These are phyloP conservation scores for Podarcis raffonei DNA, from an alignment of 2,113 vertebrate species.

Conservation along the genomic window DNA sequence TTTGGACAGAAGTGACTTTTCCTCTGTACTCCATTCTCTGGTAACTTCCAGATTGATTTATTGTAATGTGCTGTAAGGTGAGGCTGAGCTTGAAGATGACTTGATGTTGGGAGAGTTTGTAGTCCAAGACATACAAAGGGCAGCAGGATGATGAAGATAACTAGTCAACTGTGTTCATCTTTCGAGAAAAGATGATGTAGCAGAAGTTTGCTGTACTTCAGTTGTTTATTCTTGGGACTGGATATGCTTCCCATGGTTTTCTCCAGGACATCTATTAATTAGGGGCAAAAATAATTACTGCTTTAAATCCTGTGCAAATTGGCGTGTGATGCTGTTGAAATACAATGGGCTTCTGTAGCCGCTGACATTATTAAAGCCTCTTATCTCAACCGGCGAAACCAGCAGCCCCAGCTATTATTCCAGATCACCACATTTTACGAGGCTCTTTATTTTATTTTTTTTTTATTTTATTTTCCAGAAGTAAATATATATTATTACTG, in stretches of 20 bases:
- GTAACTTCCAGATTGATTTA: no score
- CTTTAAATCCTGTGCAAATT: background rate
- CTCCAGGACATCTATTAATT: background rate
- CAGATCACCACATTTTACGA: background rate
- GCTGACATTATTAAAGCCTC: conserved; percentile 12
- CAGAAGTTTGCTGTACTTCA: background rate
- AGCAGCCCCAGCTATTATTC: background rate
- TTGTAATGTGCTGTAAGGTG: no score
- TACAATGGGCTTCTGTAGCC: background rate
- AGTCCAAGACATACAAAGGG: background rate
- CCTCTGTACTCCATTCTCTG: no score
- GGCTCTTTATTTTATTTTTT: background rate
- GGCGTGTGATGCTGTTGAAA: background rate
- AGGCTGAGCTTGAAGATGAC: no score
- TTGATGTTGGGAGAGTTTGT: background rate
- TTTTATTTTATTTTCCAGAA: background rate
- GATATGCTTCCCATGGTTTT: background rate
- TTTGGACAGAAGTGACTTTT: no score
- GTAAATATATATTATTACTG: conserved; percentile 22
- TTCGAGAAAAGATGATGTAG: background rate
- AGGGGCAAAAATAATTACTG: background rate
- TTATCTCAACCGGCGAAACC: conserved; percentile 3
- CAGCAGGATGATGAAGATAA: background rate
- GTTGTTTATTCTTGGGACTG: background rate
- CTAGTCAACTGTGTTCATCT: background rate